Base-by-base conservation (phyloP, 2,888 invertebrate genomes). In the Caenorhabditis uteleia region DNA sequence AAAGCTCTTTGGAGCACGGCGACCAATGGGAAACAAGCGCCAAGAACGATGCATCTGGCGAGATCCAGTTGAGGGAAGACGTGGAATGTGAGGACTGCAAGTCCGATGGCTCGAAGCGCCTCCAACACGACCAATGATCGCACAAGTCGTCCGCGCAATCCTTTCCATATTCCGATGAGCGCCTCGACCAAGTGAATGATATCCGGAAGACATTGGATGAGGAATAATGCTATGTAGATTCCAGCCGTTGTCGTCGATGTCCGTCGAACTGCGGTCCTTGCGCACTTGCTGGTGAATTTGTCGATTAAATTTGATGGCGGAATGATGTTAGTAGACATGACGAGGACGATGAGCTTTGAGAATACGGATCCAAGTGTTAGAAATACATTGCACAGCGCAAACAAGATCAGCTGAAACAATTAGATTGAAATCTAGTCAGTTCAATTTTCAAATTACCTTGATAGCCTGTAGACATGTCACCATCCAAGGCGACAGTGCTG, bases 181-280 rank as follows among this genome's bases (percentile, higher is more conserved):
- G 67, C 47, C 23, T 74, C 64, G 25, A 78, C 26, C 21, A 78
- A 31, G 21, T 68, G 57, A 33, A 65, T 48, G 0, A 79, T 21
- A 48, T 80, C 80, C 3, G 80, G 80, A 10, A 75, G 48, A 33
- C 61, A 61, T 60, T 80, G 80, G 23, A 80, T 68, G n/a, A 78
- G 45, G 26, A 75, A 58, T 12, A 80, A 54, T 4, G 70, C 48
- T 0, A 71, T 53, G 39, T 68, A 69, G 21, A 74, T 56, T 8
- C 68, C 70, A 3, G 75, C 73, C 14, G 70, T 57, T 0, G 67
- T 69, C 12, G 48, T 61, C 1, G 69, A 69, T 8, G 50, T 68
- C 45, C 74, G 62, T 8, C 43, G 56, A 18, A 66, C 68, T 68
- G 57, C 26, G 1, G 56, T 55, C 31, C 26, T 34, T 5, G 64